phyloP scores from a whole-genome alignment of 2,888 invertebrate species.

The Himalopsyche kuldschensis region DNA sequence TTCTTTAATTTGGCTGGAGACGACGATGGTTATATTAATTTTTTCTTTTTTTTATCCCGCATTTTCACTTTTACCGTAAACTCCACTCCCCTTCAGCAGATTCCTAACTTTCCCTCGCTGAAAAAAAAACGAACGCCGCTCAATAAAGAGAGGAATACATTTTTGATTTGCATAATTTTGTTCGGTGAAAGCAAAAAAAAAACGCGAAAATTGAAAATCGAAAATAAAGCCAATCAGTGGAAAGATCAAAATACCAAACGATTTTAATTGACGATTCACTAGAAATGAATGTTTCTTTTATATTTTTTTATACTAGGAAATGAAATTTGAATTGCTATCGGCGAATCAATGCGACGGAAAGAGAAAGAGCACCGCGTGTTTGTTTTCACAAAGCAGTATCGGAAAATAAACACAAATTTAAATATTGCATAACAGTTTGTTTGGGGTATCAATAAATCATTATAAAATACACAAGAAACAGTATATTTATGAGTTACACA shows the following conservation, averaged over 20 bases:
- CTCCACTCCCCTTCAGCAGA: background rate
- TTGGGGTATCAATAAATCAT: background rate
- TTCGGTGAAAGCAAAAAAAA: background rate
- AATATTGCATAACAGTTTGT: background rate
- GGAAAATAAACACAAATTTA: background rate
- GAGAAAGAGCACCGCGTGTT: background rate
- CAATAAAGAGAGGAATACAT: background rate
- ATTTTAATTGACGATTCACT: slow-evolving; percentile 12
- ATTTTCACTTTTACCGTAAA: background rate
- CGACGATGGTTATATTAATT: background rate
- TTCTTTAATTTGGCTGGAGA: slow-evolving; percentile 21
- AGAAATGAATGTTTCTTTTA: background rate
- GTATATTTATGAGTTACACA: background rate
- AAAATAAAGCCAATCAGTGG: slow-evolving; percentile 26
- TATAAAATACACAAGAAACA: background rate
- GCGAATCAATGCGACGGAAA: background rate
- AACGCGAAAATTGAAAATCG: slow-evolving; percentile 16
- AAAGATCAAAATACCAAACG: slow-evolving; percentile 20
- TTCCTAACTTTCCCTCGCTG: background rate
- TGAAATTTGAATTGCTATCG: background rate
- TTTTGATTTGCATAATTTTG: slow-evolving; percentile 12
- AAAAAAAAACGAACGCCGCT: background rate
- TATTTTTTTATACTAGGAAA: background rate
- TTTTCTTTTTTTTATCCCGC: background rate
- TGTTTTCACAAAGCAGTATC: background rate